These are phyloP conservation scores for Oligia strigilis DNA, from an alignment of 2,888 invertebrate genomes.

Conservation along the genomic window DNA sequence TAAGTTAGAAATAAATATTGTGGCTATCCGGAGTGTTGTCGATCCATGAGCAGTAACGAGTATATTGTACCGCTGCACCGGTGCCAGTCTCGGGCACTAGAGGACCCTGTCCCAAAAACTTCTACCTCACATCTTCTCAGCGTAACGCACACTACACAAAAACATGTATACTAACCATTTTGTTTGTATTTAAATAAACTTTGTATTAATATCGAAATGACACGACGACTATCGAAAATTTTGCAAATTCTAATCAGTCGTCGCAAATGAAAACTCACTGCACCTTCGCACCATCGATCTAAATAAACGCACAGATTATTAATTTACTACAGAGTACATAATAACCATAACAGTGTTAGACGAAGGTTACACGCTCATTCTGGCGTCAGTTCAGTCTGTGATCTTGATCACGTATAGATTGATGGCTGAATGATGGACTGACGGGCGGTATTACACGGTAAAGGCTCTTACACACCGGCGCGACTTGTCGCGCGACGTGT, in stretches of 20 bases:
- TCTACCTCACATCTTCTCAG: slow-evolving; percentile 17
- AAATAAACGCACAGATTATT: slow-evolving; percentile 70
- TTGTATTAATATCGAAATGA: slow-evolving; percentile 37
- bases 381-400: too few species aligned
- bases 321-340: slow-evolving; percentile 10
- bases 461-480: too few species aligned
- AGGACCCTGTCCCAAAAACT: slow-evolving; percentile 24
- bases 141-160: slow-evolving; percentile 5
- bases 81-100: slow-evolving; percentile 24
- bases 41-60: not conserved
- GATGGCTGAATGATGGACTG: too few species aligned
- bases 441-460: too few species aligned
- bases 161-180: slow-evolving; percentile 64
- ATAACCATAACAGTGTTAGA: too few species aligned
- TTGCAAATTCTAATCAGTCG: slow-evolving; percentile 62
- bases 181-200: slow-evolving; percentile 47
- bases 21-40: not conserved
- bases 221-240: slow-evolving; percentile 43
- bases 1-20: slow-evolving; percentile 12
- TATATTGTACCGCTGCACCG: slow-evolving; percentile 21
- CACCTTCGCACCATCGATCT: slow-evolving; percentile 76
- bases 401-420: too few species aligned
- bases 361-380: too few species aligned
- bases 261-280: slow-evolving; percentile 67
- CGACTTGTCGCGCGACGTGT: too few species aligned